Evolutionary conservation across 2,113 vertebrate genomes (phyloP).

Genomic region (Chaetura pelagica): DNA sequence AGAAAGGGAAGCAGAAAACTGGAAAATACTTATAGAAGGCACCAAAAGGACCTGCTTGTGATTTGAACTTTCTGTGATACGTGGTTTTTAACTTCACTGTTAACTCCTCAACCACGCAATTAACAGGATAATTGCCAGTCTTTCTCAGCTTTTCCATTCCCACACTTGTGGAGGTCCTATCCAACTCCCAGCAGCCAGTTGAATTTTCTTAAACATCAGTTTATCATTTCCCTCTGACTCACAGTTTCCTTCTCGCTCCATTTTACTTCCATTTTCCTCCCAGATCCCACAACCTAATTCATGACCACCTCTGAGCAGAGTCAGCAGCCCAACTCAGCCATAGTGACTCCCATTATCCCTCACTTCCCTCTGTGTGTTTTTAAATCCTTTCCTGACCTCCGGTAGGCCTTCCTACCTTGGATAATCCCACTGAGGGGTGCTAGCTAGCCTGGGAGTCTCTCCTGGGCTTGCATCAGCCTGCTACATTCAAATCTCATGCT

Average conservation of each 20-base stretch:
- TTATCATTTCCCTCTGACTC: slow-evolving; percentile 7
- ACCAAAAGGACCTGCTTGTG: neutral
- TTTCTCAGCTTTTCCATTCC: slow-evolving; percentile 5
- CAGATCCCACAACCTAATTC: neutral
- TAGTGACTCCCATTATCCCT: slow-evolving; percentile 53
- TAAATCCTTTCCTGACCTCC: slow-evolving; percentile 68
- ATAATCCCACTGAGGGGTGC: slow-evolving; percentile 62
- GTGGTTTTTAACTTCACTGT: neutral
- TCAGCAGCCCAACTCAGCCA: neutral
- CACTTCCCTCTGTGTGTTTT: slow-evolving; percentile 47
- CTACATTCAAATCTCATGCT: slow-evolving; percentile 73
- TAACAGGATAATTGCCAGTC: neutral
- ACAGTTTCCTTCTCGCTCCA: neutral
- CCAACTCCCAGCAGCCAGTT: neutral
- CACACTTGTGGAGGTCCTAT: neutral
- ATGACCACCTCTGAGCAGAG: slow-evolving; percentile 50
- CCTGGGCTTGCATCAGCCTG: slow-evolving; percentile 65
- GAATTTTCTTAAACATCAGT: neutral
- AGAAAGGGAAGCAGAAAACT: neutral
- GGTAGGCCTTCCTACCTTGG: slow-evolving; percentile 58
- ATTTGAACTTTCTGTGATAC: neutral
- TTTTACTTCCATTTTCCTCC: slow-evolving; percentile 32
- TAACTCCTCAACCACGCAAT: neutral
- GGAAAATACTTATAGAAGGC: neutral
- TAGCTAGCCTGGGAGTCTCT: slow-evolving; percentile 57